These are phyloP conservation scores for Esperia sulphurella DNA, from an alignment of 2,888 invertebrate genomes.

Conservation along the genomic window DNA sequence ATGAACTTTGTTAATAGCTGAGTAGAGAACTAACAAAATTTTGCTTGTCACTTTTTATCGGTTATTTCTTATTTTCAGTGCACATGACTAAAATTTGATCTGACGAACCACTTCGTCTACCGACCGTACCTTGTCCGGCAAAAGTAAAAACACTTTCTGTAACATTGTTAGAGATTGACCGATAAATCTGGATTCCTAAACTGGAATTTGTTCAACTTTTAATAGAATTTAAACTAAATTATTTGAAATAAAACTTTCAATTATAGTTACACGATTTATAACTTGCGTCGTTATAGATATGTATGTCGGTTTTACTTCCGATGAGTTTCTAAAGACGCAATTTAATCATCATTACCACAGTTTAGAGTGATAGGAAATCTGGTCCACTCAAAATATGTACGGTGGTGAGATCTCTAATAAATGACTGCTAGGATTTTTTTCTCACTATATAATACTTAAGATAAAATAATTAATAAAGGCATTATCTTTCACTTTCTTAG, in stretches of 20 bases:
- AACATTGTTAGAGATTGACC: slow-evolving; percentile 28
- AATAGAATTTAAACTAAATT: neutral
- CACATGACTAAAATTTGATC: no score
- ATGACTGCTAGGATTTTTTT: no score
- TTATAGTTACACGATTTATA: slow-evolving; percentile 1
- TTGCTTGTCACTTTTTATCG: no score
- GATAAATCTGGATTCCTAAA: slow-evolving; percentile 24
- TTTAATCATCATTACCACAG: neutral
- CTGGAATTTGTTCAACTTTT: slow-evolving; percentile 1
- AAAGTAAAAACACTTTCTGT: slow-evolving; percentile 68
- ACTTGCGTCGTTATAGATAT: neutral
- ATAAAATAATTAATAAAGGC: no score
- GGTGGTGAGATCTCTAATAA: no score
- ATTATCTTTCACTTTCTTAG: no score
- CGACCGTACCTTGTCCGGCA: slow-evolving; percentile 22
- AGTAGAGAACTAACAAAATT: no score
- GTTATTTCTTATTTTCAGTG: no score
- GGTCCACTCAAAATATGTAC: neutral
- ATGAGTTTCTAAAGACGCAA: neutral
- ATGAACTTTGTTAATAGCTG: no score
- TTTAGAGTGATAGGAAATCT: neutral
- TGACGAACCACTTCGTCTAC: no score
- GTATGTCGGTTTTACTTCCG: neutral
- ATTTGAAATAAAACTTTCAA: neutral
- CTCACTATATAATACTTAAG: no score